A percentile compares a stretch with the other conserved stretches of the same genome.
Conservation (phyloP, 2,113 vertebrate species). For the Aphyosemion australe region DNA sequence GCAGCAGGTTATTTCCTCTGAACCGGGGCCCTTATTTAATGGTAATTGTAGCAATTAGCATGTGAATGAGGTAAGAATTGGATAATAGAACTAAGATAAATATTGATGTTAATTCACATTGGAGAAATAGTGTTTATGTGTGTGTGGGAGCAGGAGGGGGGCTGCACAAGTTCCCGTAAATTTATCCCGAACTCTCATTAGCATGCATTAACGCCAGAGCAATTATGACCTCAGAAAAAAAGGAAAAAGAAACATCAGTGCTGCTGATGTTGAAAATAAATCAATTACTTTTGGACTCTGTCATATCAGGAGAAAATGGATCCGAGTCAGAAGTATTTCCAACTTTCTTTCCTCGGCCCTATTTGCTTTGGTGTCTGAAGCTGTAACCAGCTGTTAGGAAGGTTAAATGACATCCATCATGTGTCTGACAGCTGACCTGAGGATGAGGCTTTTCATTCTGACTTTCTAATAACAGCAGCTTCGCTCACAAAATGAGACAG, state of each 20-base stretch:
- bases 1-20: slow-evolving; percentile 75
- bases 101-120: slow-evolving; percentile 78
- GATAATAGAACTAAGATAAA: slow-evolving; percentile 82
- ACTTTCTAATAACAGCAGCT: slow-evolving; percentile 75
- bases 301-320: slow-evolving; percentile 38
- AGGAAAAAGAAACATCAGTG: slow-evolving; percentile 40
- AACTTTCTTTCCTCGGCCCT: slow-evolving; percentile 34
- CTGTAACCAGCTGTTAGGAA: slow-evolving; percentile 62
- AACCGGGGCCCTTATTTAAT: slow-evolving; percentile 87
- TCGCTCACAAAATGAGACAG: slow-evolving; percentile 66
- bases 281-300: slow-evolving; percentile 41
- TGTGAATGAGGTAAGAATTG: slow-evolving; percentile 87
- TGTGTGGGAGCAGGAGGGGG: slow-evolving; percentile 3
- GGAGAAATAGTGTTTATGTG: slow-evolving; percentile 44
- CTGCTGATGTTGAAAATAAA: slow-evolving; percentile 54
- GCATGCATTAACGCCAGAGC: slow-evolving; percentile 70
- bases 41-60: slow-evolving; percentile 93
- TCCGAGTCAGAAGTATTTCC: slow-evolving; percentile 31
- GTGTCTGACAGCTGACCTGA: slow-evolving; percentile 65
- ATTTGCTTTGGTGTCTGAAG: slow-evolving; percentile 61
- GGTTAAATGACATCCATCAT: slow-evolving; percentile 73
- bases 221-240: slow-evolving; percentile 63
- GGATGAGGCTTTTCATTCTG: slow-evolving; percentile 74
- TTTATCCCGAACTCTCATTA: slow-evolving; percentile 72
- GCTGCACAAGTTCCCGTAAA: slow-evolving; percentile 57